Evolutionary conservation across 2,797 vertebrate species (phyloP).

Genomic region (Sebastes paucispinis): DNA sequence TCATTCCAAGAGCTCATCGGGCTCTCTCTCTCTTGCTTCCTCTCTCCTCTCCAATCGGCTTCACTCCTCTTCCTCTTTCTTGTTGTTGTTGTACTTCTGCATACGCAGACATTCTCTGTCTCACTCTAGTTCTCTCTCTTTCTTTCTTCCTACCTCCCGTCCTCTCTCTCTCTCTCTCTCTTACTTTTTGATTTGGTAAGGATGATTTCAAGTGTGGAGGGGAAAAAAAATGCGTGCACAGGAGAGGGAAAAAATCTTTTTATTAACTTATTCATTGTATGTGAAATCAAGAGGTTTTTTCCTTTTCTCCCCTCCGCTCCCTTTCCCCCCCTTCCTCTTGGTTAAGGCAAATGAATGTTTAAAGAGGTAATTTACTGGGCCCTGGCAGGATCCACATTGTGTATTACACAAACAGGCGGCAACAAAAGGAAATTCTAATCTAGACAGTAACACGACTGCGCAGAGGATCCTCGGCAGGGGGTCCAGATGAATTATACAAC

Average conservation of each 20-base stretch:
- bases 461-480: constrained; percentile 79
- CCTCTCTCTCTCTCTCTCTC: constrained; percentile 56
- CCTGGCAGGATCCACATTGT: constrained; percentile 83
- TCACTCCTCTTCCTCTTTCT: constrained; percentile 67
- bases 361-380: constrained; percentile 86
- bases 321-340: constrained; percentile 65
- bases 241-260: constrained; percentile 75
- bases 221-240: constrained; percentile 65
- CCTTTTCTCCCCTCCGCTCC: constrained; percentile 38
- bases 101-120: constrained; percentile 79
- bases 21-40: constrained; percentile 57
- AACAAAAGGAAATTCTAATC: constrained; percentile 87
- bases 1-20: constrained; percentile 83
- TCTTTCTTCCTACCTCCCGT: constrained; percentile 57
- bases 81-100: constrained; percentile 84
- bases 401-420: constrained; percentile 83
- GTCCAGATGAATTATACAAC: constrained; percentile 86
- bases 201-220: constrained; percentile 71
- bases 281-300: constrained; percentile 83
- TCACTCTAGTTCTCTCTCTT: constrained; percentile 68
- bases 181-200: constrained; percentile 80
- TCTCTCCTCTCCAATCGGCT: constrained; percentile 67
- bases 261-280: constrained; percentile 89
- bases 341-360: constrained; percentile 88
- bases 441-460: constrained; percentile 79